Evolutionary conservation across 2,113 vertebrate genomes (phyloP).

Genomic region (Hydrolagus affinis): DNA sequence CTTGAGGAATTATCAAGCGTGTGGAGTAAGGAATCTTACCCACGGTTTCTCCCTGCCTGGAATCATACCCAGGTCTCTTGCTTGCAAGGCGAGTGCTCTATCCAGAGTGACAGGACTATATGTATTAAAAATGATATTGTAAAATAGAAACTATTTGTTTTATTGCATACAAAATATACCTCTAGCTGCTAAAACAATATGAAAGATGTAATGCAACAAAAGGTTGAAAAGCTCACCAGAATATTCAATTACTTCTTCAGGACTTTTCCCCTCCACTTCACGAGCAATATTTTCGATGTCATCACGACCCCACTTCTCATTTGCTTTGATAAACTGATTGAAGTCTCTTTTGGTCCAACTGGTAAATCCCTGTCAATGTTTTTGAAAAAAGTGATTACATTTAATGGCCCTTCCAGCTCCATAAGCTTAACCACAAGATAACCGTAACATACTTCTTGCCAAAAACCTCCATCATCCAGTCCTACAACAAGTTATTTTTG

Average conservation of each 20-base stretch:
- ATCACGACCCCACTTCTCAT: constrained; percentile 96
- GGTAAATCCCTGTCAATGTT: constrained; percentile 78
- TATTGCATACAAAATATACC: neutral
- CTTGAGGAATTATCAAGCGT: too few relatives aligned
- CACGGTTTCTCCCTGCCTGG: too few relatives aligned
- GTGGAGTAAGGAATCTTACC: too few relatives aligned
- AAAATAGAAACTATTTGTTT: neutral
- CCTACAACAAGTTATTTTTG: too few relatives aligned
- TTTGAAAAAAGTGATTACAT: neutral
- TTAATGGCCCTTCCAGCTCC: neutral
- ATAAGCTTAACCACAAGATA: neutral
- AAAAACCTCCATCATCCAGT: too few relatives aligned
- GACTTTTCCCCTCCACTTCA: constrained; percentile 94
- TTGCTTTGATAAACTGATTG: constrained; percentile 98
- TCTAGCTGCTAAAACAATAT: neutral
- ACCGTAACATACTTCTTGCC: too few relatives aligned
- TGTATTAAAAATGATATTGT: neutral
- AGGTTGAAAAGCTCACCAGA: constrained; percentile 64
- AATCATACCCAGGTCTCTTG: too few relatives aligned
- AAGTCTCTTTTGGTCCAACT: constrained; percentile 99
- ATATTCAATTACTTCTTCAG: constrained; percentile 97
- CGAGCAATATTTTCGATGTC: constrained; percentile 97
- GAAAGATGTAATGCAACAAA: neutral
- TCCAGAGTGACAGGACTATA: neutral
- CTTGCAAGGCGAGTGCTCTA: too few relatives aligned